A percentile compares a stretch with the other conserved stretches of the same genome.
phyloP scores from a whole-genome alignment of 2,888 invertebrate species.

The Caenorhabditis virilis region DNA sequence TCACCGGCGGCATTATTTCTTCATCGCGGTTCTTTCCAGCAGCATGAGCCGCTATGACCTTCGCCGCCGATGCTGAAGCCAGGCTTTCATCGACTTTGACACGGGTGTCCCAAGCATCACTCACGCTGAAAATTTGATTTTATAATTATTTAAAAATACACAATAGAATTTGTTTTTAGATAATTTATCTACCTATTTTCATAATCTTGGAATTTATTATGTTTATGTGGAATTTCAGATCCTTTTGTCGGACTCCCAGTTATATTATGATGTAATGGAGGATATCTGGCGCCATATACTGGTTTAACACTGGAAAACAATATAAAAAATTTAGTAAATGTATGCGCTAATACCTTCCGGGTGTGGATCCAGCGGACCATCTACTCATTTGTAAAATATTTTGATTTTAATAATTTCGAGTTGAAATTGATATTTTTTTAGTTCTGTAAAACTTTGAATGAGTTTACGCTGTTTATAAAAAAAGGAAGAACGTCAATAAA shows the following conservation, averaged over 20 bases:
- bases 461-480: not conserved
- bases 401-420: slow-evolving; percentile 3
- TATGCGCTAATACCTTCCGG: slow-evolving; percentile 43
- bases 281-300: slow-evolving; percentile 67
- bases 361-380: slow-evolving; percentile 51
- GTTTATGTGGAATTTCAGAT: slow-evolving; percentile 35
- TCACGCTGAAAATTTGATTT: slow-evolving; percentile 54
- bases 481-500: not conserved
- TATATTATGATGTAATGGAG: slow-evolving; percentile 53
- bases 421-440: not conserved
- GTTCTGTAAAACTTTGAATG: not conserved
- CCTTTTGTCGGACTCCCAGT: slow-evolving; percentile 40
- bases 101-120: slow-evolving; percentile 66
- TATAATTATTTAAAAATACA: not conserved
- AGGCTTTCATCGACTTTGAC: slow-evolving; percentile 60
- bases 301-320: slow-evolving; percentile 60
- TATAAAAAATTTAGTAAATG: slow-evolving; percentile 1
- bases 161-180: not conserved
- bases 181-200: slow-evolving; percentile 58
- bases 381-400: slow-evolving; percentile 38
- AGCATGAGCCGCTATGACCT: slow-evolving; percentile 63
- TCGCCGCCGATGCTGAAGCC: slow-evolving; percentile 60
- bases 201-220: slow-evolving; percentile 62
- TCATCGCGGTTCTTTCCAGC: slow-evolving; percentile 47
- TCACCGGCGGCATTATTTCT: slow-evolving; percentile 63